Conservation (phyloP, 1,140 invertebrate species). For the Harlomillsia oculata region DNA sequence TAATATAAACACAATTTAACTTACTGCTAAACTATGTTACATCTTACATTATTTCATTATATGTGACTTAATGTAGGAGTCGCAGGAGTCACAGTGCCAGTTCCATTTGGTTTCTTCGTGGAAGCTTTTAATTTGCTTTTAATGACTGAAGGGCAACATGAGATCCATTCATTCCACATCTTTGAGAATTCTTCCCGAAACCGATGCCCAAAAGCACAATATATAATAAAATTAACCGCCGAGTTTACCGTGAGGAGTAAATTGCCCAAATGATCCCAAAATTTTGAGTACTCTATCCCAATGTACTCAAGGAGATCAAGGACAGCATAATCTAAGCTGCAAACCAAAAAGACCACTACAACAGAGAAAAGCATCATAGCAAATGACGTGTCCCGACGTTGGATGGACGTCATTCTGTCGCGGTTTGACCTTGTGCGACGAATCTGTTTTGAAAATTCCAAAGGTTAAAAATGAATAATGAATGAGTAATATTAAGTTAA, state of each 20-base stretch:
- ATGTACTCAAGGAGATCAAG: constrained; percentile 33
- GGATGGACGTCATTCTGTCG: constrained; percentile 15
- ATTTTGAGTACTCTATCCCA: constrained; percentile 47
- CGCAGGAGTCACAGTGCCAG: no score
- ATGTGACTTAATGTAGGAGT: no score
- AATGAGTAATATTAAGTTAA: no score
- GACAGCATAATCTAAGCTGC: constrained; percentile 16
- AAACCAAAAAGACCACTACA: constrained; percentile 37
- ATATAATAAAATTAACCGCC: constrained; percentile 93
- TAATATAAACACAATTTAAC: no score
- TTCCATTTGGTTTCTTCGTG: no score
- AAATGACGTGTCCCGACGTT: constrained; percentile 28
- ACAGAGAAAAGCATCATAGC: constrained; percentile 49
- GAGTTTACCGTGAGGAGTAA: constrained; percentile 90
- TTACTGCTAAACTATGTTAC: no score
- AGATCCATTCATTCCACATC: neutral
- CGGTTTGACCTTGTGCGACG: no score
- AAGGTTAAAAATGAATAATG: no score
- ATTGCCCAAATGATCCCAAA: constrained; percentile 54
- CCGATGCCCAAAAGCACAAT: constrained; percentile 92
- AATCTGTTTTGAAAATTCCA: no score
- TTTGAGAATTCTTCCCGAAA: constrained; percentile 46
- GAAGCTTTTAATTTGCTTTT: no score
- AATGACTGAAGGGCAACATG: no score
- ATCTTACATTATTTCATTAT: no score